A percentile compares a stretch with the other conserved stretches of the same genome.
phyloP scores from a whole-genome alignment of 2,797 vertebrate species.

The Gastrophryne carolinensis region DNA sequence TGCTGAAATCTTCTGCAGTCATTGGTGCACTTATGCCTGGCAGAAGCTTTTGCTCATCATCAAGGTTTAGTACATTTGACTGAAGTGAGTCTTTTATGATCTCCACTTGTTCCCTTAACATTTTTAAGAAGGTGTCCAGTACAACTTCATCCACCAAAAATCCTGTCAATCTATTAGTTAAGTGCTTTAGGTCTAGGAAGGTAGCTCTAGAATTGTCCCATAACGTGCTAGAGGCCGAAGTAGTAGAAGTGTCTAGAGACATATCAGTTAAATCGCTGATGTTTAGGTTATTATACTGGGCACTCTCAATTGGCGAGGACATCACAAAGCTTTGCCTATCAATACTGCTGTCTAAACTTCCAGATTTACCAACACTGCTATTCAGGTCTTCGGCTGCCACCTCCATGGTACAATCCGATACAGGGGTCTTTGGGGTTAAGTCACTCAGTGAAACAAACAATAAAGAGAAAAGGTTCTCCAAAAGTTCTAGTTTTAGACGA shows the following conservation, averaged over 20 bases:
- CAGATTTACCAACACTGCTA: slow-evolving; percentile 13
- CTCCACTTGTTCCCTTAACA: slow-evolving; percentile 84
- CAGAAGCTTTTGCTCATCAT: slow-evolving; percentile 65
- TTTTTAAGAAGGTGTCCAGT: slow-evolving; percentile 82
- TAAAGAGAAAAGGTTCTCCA: slow-evolving; percentile 97
- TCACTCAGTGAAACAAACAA: slow-evolving; percentile 86
- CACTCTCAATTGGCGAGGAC: slow-evolving; percentile 56
- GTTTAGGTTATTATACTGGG: slow-evolving; percentile 50
- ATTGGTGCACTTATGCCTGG: slow-evolving; percentile 78
- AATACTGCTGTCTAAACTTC: slow-evolving; percentile 39
- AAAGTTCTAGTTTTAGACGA: slow-evolving; percentile 86
- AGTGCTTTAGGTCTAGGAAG: slow-evolving; percentile 78
- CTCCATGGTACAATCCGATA: slow-evolving; percentile 59
- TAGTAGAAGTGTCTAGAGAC: slow-evolving; percentile 10
- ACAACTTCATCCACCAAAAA: slow-evolving; percentile 81
- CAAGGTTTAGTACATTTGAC: slow-evolving; percentile 61
- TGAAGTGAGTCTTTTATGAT: slow-evolving; percentile 66
- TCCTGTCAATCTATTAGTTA: slow-evolving; percentile 72
- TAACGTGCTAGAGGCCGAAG: slow-evolving; percentile 46
- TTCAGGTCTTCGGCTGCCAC: slow-evolving; percentile 58
- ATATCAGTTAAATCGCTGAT: not conserved
- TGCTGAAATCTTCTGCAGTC: slow-evolving; percentile 72
- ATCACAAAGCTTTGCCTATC: not conserved
- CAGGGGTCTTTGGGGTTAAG: slow-evolving; percentile 65
- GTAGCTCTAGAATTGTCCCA: slow-evolving; percentile 37